Base-by-base conservation (phyloP, 1,140 invertebrate species). In the Gryon sp. region DNA sequence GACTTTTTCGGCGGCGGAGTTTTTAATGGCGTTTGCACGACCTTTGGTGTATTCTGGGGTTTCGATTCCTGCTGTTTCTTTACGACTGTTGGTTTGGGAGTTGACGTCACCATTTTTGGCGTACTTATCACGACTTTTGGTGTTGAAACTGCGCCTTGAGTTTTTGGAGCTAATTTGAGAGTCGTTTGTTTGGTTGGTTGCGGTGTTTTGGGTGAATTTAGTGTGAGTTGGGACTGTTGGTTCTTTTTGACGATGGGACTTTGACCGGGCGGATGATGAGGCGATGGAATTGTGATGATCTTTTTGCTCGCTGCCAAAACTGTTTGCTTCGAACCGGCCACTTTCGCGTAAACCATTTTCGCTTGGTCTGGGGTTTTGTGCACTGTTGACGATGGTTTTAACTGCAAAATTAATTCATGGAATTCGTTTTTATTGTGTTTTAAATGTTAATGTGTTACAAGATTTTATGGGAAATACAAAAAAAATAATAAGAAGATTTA, bases 261-360 rank as follows among this genome's bases (percentile, higher is more conserved):
- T 74, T 70, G 45, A 32, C 36, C 76, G 0, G 69, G 53, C 1
- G 34, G 15, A 34, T 76, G 70, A 40, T 55, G 40, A 1, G 57
- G 69, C 0, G 62, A 14, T 0, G 60, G 55, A 24, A 80, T 70
- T 0, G 79, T 36, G 1, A 81, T 63, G 8, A 77, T 60, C 24
- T 83, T 83, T 60, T 84, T 78, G 55, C 77, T 82, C 1, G 86
- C 38, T 0, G 85, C 65, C 14, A 89, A 48, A 34, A 88, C 72
- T 3, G 87, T 88, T 80, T 89, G 87, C 30, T 87, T 88, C 1
- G 86, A 83, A 16, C 84, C 86, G 4, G 77, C 15, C 12, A 88
- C 69, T 76, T 87, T 88, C 0, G 85, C 65, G 19, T 83, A 87
- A 1, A 87, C 53, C 83, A 87, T 85, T 60, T 88, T 89, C 0